Evolutionary conservation across 1,140 invertebrate genomes (phyloP), one percentile per base, ranked within the genome.

Genomic region (Drosophila kurseongensis): DNA sequence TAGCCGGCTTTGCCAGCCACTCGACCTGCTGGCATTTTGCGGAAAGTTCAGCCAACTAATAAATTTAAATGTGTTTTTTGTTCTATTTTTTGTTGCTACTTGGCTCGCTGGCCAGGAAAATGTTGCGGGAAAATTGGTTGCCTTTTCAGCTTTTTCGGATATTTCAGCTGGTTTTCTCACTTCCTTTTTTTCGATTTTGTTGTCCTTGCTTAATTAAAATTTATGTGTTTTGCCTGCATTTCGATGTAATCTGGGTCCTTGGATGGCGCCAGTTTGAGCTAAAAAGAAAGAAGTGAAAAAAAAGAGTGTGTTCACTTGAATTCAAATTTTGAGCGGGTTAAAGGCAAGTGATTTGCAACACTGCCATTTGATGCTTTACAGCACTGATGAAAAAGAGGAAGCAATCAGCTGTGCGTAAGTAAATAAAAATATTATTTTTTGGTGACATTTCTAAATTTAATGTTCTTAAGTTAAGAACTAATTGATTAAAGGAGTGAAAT

Each of bases 1-100:
- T 95, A 95, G 55, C 95, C 95, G 90, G 95, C 94, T 92, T 96
- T 96, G 73, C 95, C 95, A 74, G 95, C 95, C 55, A 96, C 95
- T 27, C 95, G 93, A 77, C 94, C 95, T 50, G 95, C 94, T 52
- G 94, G 91, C 91, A 92, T 92, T 82, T 72, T 91, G 63, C 50
- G 27, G 51, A 32, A 42, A 58, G 35, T 16, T n/a, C 36, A 9
- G 35, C n/a, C 51, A 36, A 42, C n/a, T 7, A 27, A 65, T 42
- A 57, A 69, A 69, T 66, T 14, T 63, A 36, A 51, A 36, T 29
- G 41, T 52, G 16, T 13, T n/a, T 47, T 51, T 23, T 16, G 18
- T 9, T 2, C 12, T 40, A 16, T 56, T 14, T 29, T 55, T 47
- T 45, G 56, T 45, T 32, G 40, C 42, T 76, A 29, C 41, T 50